Evolutionary conservation across 2,888 invertebrate species (phyloP).

Genomic region (Dryadula phaetusa): DNA sequence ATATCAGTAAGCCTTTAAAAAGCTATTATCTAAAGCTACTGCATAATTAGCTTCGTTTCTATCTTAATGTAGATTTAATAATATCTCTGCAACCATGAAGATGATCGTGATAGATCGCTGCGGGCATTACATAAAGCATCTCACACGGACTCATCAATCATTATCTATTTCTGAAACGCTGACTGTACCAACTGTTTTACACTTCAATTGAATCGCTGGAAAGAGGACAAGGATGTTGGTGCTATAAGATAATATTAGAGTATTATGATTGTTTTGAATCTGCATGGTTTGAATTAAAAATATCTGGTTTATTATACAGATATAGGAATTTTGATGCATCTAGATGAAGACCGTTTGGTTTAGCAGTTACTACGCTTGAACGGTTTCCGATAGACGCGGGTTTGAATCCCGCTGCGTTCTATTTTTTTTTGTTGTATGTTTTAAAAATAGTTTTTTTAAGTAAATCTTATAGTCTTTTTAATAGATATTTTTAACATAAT

Average conservation of each 20-base stretch:
- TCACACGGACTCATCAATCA: slow-evolving; percentile 19
- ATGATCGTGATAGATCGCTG: slow-evolving; percentile 24
- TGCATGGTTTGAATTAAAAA: too few relatives aligned
- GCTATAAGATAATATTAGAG: not conserved
- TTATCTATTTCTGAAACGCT: slow-evolving; percentile 13
- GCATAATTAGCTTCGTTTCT: slow-evolving; percentile 6
- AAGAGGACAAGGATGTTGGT: not conserved
- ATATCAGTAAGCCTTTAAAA: too few relatives aligned
- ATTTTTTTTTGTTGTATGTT: too few relatives aligned
- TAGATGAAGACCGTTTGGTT: too few relatives aligned
- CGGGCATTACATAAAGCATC: slow-evolving; percentile 16
- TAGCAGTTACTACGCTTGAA: too few relatives aligned
- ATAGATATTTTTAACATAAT: too few relatives aligned
- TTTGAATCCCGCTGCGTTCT: too few relatives aligned
- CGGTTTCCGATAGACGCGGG: too few relatives aligned
- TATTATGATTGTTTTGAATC: not conserved
- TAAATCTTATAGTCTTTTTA: too few relatives aligned
- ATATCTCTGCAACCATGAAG: not conserved
- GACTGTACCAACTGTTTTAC: slow-evolving; percentile 12
- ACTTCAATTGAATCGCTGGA: slow-evolving; percentile 1
- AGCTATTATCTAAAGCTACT: not conserved
- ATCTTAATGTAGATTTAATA: slow-evolving; percentile 17
- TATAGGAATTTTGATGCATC: too few relatives aligned
- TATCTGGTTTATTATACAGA: too few relatives aligned
- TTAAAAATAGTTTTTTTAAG: too few relatives aligned